Conservation (phyloP, 2,888 invertebrate genomes). For the Horisme vitalbata region DNA sequence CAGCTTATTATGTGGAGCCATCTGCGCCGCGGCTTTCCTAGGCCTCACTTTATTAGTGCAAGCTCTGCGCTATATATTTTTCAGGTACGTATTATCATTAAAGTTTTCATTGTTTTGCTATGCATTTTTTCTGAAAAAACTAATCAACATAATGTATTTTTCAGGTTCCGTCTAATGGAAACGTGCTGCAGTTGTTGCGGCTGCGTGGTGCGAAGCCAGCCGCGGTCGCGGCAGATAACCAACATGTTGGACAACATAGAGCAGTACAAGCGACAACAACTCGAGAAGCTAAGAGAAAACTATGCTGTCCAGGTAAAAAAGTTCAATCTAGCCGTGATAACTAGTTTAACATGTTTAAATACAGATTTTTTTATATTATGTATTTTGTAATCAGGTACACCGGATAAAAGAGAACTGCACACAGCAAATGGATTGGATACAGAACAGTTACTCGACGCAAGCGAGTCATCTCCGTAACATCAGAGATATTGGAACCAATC, state of each 20-base stretch:
- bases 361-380: not conserved
- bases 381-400: slow-evolving; percentile 84
- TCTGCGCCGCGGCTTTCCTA: slow-evolving; percentile 91
- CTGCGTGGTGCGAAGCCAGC: slow-evolving; percentile 86
- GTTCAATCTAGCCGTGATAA: not conserved
- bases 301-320: slow-evolving; percentile 91
- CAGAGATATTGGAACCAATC: slow-evolving; percentile 94
- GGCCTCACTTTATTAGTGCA: slow-evolving; percentile 91
- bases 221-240: slow-evolving; percentile 91
- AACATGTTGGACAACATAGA: slow-evolving; percentile 95
- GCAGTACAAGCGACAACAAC: slow-evolving; percentile 93
- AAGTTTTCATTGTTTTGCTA: too few relatives aligned
- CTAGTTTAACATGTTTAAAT: not conserved
- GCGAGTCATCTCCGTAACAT: slow-evolving; percentile 93
- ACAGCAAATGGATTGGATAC: slow-evolving; percentile 96
- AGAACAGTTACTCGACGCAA: slow-evolving; percentile 94
- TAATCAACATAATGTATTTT: slow-evolving; percentile 44
- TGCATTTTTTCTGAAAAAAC: too few relatives aligned
- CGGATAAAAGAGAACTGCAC: slow-evolving; percentile 96
- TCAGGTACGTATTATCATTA: slow-evolving; percentile 84
- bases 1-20: slow-evolving; percentile 91
- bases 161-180: slow-evolving; percentile 87
- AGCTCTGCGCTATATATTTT: slow-evolving; percentile 86
- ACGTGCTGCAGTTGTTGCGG: slow-evolving; percentile 92
- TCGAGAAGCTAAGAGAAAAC: slow-evolving; percentile 94